These are phyloP conservation scores for Thamnophis elegans DNA, from an alignment of 2,797 vertebrate species.

Conservation along the genomic window DNA sequence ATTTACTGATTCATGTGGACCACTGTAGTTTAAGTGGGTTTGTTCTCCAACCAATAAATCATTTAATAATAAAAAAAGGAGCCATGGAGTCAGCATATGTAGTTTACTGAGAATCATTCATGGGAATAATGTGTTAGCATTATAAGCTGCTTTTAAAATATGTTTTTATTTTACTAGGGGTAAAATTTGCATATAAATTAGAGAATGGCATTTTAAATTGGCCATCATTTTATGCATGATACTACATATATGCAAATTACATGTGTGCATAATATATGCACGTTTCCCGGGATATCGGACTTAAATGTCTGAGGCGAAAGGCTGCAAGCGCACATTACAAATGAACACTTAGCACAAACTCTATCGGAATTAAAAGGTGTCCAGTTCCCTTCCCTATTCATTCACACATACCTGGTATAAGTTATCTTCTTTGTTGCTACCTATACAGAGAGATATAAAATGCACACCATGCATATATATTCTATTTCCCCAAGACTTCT, in stretches of 20 bases:
- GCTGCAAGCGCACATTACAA: background rate
- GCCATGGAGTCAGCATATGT: conserved; percentile 63
- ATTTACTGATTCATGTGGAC: conserved; percentile 82
- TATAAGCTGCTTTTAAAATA: conserved; percentile 67
- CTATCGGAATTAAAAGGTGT: background rate
- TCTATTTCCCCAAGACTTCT: conserved; percentile 45
- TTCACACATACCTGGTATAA: conserved; percentile 10
- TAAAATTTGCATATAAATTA: conserved; percentile 69
- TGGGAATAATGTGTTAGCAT: conserved; percentile 68
- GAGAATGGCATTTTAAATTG: conserved; percentile 66
- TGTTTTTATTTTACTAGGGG: conserved; percentile 68
- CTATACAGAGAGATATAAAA: background rate
- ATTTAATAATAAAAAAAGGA: conserved; percentile 36
- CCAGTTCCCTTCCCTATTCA: background rate
- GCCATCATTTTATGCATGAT: conserved; percentile 51
- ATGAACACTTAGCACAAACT: conserved; percentile 24
- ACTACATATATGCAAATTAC: conserved; percentile 46
- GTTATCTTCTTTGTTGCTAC: background rate
- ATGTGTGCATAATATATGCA: background rate
- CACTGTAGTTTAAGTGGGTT: conserved; percentile 78
- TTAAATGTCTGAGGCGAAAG: conserved; percentile 7
- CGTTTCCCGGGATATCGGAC: background rate
- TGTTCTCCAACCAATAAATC: conserved; percentile 75
- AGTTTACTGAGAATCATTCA: conserved; percentile 71
- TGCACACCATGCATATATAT: conserved; percentile 15